These are phyloP conservation scores for Drosophila eugracilis DNA, from an alignment of 1,140 invertebrate species.

Conservation along the genomic window DNA sequence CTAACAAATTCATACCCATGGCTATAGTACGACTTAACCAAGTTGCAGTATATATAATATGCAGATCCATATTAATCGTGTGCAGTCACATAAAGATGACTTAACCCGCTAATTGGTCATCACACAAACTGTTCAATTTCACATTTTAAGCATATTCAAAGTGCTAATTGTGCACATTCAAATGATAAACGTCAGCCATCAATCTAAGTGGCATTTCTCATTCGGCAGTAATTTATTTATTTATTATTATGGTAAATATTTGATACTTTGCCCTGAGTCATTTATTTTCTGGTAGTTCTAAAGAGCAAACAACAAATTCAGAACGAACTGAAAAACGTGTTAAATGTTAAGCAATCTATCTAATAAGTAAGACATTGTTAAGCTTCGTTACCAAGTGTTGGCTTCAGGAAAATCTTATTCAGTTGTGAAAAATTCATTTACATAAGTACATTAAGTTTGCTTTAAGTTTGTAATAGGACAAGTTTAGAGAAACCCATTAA, in stretches of 20 bases:
- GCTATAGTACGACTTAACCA: background rate
- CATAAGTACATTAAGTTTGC: background rate
- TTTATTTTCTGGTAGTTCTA: slow-evolving; percentile 10
- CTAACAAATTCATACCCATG: slow-evolving; percentile 23
- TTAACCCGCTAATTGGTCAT: slow-evolving; percentile 40
- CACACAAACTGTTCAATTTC: slow-evolving; percentile 45
- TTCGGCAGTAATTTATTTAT: slow-evolving; percentile 16
- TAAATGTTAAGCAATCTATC: slow-evolving; percentile 6
- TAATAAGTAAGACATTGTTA: slow-evolving; percentile 10
- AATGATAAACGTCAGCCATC: slow-evolving; percentile 43
- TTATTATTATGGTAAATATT: slow-evolving; percentile 23
- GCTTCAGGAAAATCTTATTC: background rate
- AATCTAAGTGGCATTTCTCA: slow-evolving; percentile 14
- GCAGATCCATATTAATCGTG: slow-evolving; percentile 41
- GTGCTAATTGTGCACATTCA: slow-evolving; percentile 50
- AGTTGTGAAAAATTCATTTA: slow-evolving; percentile 6
- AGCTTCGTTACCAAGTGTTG: slow-evolving; percentile 2
- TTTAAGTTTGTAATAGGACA: background rate
- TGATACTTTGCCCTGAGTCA: slow-evolving; percentile 18
- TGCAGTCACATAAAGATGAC: slow-evolving; percentile 33
- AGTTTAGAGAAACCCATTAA: too few relatives aligned
- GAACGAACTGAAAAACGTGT: slow-evolving; percentile 15
- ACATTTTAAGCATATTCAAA: slow-evolving; percentile 29
- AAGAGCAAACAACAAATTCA: slow-evolving; percentile 14
- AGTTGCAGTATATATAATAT: slow-evolving; percentile 37